phyloP scores from a whole-genome alignment of 1,140 invertebrate species.

The Aricia agestis region DNA sequence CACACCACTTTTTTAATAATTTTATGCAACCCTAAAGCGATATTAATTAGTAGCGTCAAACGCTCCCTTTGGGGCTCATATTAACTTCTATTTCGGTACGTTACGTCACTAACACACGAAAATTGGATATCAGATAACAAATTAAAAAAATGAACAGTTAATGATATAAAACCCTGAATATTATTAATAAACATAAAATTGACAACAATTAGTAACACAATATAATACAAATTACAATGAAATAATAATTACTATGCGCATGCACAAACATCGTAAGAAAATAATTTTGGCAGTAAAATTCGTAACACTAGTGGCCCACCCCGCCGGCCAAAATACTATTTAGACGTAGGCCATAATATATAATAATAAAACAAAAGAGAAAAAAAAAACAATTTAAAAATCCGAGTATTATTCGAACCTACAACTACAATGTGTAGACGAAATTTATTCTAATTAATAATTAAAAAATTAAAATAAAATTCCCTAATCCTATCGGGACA shows the following conservation, averaged over 20 bases:
- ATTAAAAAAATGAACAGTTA: conserved; percentile 64
- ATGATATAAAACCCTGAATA: conserved; percentile 73
- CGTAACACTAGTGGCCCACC: conserved; percentile 73
- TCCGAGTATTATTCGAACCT: conserved; percentile 72
- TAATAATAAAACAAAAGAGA: conserved; percentile 59
- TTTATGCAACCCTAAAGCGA: conserved; percentile 73
- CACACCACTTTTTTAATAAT: conserved; percentile 72
- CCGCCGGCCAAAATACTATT: conserved; percentile 72
- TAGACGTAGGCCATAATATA: conserved; percentile 66
- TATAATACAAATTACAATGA: conserved; percentile 60
- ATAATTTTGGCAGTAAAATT: conserved; percentile 76
- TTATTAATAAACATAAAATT: conserved; percentile 67
- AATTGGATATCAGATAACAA: conserved; percentile 75
- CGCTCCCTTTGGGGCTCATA: conserved; percentile 72
- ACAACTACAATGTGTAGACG: conserved; percentile 63
- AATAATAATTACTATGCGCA: conserved; percentile 75
- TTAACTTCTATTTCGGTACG: conserved; percentile 68
- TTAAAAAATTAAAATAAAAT: conserved; percentile 72
- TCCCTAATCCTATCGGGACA: conserved; percentile 76
- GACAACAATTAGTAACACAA: conserved; percentile 72
- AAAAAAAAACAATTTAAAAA: conserved; percentile 63
- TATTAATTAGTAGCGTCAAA: conserved; percentile 72
- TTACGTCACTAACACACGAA: conserved; percentile 72
- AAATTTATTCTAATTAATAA: conserved; percentile 62
- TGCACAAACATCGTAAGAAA: conserved; percentile 75